Percentiles rank a stretch among this genome's conserved stretches.
These are phyloP conservation scores for Chinchilla lanigera DNA, from an alignment of 2,113 vertebrate species.

Conservation along the genomic window DNA sequence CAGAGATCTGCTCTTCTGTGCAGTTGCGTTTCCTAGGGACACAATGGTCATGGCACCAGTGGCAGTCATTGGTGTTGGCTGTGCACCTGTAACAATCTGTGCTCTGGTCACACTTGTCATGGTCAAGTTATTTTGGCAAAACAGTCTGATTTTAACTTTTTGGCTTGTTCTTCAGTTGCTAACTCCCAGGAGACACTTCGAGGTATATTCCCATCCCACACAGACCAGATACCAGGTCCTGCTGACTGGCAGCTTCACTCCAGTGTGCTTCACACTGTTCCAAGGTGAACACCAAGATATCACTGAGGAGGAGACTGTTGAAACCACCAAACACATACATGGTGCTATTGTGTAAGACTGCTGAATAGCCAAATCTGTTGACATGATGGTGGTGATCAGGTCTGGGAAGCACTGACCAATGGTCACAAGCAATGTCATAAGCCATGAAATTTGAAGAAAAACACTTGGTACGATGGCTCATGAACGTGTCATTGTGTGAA, in stretches of 20 bases:
- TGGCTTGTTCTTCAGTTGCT: conserved; percentile 75
- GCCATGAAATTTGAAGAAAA: conserved; percentile 98
- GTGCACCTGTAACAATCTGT: conserved; percentile 99
- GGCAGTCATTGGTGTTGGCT: conserved; percentile 95
- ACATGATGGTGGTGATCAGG: conserved; percentile 92
- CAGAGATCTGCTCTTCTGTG: conserved; percentile 92
- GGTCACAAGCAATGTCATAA: conserved; percentile 95
- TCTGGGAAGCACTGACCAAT: conserved; percentile 93
- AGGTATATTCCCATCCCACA: conserved; percentile 87
- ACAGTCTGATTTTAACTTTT: conserved; percentile 86
- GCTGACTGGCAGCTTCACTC: conserved; percentile 84
- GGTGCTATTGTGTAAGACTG: conserved; percentile 90
- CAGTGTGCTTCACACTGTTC: conserved; percentile 90
- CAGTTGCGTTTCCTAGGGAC: conserved; percentile 93
- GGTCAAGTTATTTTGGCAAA: conserved; percentile 89
- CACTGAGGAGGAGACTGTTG: conserved; percentile 96
- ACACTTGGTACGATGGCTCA: conserved; percentile 98
- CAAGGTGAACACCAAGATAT: conserved; percentile 92
- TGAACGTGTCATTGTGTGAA: conserved; percentile 98
- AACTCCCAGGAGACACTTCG: conserved; percentile 91
- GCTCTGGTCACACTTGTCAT: conserved; percentile 95
- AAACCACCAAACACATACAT: conserved; percentile 98
- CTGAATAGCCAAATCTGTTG: conserved; percentile 97
- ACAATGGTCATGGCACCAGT: conserved; percentile 94
- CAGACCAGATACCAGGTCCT: conserved; percentile 90